A percentile compares a stretch with the other conserved stretches of the same genome.
Evolutionary conservation across 1,140 invertebrate genomes (phyloP).

Genomic region (Drosophila kurseongensis): DNA sequence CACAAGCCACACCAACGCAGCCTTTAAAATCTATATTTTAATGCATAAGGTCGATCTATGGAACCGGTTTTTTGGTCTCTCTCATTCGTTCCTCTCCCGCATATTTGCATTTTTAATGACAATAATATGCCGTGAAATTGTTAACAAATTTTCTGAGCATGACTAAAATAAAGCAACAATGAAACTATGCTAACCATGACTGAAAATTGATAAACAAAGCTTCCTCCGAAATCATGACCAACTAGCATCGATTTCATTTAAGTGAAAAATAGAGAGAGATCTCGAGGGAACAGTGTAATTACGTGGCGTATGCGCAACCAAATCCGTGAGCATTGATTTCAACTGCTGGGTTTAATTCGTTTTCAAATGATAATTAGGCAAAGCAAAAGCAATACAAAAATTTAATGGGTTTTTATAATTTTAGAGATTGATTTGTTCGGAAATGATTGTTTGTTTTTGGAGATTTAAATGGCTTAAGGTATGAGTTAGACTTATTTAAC

Average conservation of each 20-base stretch:
- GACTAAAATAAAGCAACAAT: constrained; percentile 46
- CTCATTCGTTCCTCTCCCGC: constrained; percentile 33
- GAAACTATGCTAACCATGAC: constrained; percentile 44
- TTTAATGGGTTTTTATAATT: constrained; percentile 12
- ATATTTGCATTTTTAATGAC: constrained; percentile 79
- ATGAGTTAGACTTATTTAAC: too few species aligned
- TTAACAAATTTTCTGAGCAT: constrained; percentile 61
- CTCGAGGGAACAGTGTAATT: constrained; percentile 13
- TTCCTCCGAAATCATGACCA: constrained; percentile 45
- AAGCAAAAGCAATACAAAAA: constrained; percentile 9
- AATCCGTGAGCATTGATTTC: constrained; percentile 45
- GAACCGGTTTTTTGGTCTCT: constrained; percentile 63
- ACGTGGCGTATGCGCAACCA: constrained; percentile 55
- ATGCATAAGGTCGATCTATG: constrained; percentile 68
- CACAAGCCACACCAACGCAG: constrained; percentile 66
- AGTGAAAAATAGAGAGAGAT: constrained; percentile 11
- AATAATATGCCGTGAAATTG: constrained; percentile 77
- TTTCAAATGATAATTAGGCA: constrained; percentile 40
- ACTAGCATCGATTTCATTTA: constrained; percentile 43
- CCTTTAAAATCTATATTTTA: constrained; percentile 61
- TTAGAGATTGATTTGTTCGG: constrained; percentile 9
- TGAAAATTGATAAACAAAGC: constrained; percentile 42
- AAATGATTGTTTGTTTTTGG: neutral
- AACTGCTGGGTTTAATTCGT: constrained; percentile 23
- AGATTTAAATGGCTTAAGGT: neutral